Conservation (phyloP, 2,113 vertebrate genomes). For the Trematocara marginatum region DNA sequence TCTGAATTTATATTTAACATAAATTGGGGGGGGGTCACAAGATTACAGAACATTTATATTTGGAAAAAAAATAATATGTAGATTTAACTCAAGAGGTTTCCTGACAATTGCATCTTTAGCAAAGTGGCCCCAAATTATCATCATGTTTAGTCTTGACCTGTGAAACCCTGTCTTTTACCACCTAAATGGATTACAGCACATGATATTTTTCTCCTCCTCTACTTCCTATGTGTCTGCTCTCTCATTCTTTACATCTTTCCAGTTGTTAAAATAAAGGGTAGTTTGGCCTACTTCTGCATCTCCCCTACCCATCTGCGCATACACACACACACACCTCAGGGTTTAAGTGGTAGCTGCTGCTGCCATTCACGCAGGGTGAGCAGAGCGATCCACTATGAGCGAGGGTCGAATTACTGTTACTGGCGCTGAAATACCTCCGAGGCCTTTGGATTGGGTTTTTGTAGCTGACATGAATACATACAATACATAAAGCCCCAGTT, state of each 20-base stretch:
- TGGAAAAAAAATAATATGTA: background rate
- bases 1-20: background rate
- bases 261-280: constrained; percentile 1
- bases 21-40: background rate
- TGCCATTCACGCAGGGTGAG: constrained; percentile 53
- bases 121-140: background rate
- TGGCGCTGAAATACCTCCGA: constrained; percentile 33
- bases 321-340: background rate
- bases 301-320: background rate
- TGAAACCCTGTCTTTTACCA: background rate
- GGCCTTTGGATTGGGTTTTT: constrained; percentile 24
- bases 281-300: constrained; percentile 38
- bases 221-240: background rate
- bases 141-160: background rate
- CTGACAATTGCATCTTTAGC: background rate
- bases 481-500: background rate
- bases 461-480: background rate
- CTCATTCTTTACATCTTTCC: background rate
- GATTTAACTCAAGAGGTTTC: background rate
- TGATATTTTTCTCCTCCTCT: background rate
- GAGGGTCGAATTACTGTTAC: constrained; percentile 48
- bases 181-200: background rate
- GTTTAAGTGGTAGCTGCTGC: constrained; percentile 56
- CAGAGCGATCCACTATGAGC: background rate
- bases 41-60: background rate